phyloP scores from a whole-genome alignment of 2,113 vertebrate species.

The Peucedramus taeniatus region DNA sequence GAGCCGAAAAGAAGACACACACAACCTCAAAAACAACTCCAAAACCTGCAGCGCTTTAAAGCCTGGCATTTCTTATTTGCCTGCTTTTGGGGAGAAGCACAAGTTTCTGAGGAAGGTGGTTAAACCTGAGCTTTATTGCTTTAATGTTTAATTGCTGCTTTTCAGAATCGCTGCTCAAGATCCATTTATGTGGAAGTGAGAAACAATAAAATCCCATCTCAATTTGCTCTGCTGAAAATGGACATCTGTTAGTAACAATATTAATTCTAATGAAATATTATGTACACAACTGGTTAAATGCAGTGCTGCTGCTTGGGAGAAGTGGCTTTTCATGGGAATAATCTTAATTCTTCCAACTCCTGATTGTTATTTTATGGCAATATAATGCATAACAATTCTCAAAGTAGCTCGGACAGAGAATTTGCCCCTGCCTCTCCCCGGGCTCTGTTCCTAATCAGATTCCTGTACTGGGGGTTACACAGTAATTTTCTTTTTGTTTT shows the following conservation, averaged over 20 bases:
- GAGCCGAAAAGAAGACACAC: neutral
- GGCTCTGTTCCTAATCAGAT: conserved; percentile 41
- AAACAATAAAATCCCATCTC: conserved; percentile 68
- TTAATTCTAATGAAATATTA: conserved; percentile 65
- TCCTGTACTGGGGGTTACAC: conserved; percentile 15
- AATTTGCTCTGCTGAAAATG: conserved; percentile 37
- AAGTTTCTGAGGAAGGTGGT: neutral
- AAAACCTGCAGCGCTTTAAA: neutral
- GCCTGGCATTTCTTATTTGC: neutral
- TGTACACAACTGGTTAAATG: conserved; percentile 55
- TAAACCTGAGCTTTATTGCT: conserved; percentile 14
- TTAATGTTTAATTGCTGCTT: conserved; percentile 43
- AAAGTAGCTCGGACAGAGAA: conserved; percentile 12
- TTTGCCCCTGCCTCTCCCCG: neutral
- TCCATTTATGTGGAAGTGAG: conserved; percentile 61
- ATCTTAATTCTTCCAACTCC: conserved; percentile 23
- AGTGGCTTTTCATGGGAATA: conserved; percentile 35
- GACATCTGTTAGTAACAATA: conserved; percentile 64
- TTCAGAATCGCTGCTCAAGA: conserved; percentile 48
- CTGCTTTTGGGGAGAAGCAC: neutral
- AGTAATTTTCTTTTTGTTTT: neutral
- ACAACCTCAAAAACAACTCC: neutral
- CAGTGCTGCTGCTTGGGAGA: conserved; percentile 43
- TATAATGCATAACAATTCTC: conserved; percentile 35
- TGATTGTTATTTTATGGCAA: conserved; percentile 24